Conservation (phyloP, 1,140 invertebrate genomes). For the Drosophila athabasca region DNA sequence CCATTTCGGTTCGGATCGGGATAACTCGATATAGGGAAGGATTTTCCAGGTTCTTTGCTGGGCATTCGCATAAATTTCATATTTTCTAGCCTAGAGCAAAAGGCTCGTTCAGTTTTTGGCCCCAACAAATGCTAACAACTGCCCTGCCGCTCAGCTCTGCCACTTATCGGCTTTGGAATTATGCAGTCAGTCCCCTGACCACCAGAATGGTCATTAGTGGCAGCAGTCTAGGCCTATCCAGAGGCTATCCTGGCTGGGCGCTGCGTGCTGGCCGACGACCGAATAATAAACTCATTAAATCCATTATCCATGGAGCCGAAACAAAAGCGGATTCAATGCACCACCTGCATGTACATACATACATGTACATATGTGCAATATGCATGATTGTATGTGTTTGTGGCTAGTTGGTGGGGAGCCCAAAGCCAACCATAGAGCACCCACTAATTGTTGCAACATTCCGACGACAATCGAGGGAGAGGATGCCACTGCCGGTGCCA, state of each 20-base stretch:
- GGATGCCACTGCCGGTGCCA: neutral
- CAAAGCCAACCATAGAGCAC: conserved; percentile 32
- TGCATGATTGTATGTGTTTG: conserved; percentile 7
- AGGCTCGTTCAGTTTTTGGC: too few species aligned
- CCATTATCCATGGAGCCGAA: conserved; percentile 74
- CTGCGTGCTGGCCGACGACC: conserved; percentile 30
- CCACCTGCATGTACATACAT: conserved; percentile 2
- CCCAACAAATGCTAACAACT: neutral
- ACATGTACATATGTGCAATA: conserved; percentile 5
- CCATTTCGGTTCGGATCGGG: too few species aligned
- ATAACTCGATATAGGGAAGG: too few species aligned
- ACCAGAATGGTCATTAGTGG: conserved; percentile 30
- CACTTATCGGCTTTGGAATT: conserved; percentile 3
- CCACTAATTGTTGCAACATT: conserved; percentile 68
- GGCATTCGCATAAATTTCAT: too few species aligned
- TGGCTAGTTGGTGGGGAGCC: conserved; percentile 9
- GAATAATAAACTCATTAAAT: conserved; percentile 82
- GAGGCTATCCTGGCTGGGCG: neutral
- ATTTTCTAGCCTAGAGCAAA: too few species aligned
- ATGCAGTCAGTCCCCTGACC: neutral
- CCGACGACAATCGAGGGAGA: neutral
- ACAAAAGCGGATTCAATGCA: conserved; percentile 67
- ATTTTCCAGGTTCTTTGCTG: too few species aligned
- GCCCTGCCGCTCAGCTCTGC: neutral
- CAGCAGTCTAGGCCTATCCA: conserved; percentile 5